Evolutionary conservation across 2,113 vertebrate species (phyloP), one percentile per base, ranked within the genome.

Genomic region (Erythrolamprus reginae): DNA sequence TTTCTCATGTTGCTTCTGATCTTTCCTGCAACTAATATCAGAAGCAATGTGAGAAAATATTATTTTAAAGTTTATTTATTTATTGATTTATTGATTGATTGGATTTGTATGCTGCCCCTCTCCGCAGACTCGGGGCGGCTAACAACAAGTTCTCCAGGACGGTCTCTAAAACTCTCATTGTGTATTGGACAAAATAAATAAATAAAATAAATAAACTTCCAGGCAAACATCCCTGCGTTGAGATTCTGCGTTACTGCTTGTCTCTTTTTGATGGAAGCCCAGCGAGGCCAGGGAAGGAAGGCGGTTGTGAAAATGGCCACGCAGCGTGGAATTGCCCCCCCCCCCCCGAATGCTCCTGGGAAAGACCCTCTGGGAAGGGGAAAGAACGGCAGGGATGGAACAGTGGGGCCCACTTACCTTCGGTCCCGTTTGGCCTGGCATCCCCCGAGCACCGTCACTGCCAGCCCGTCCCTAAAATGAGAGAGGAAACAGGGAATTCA

Each of bases 381-480:
- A 84, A 84, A 28, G 82, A 2, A 1, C 3, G 1, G 23, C 48
- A 7, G 0, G 83, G 52, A 33, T 45, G 45, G 45, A 2, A 2
- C 45, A 1, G 24, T 26, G 2, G 4, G 5, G 8, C 24, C 5
- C 12, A 19, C 0, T 6, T 97, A 99, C 99, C 98, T 99, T 99
- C n/a, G 98, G 90, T 93, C 99, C 99, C 0, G 99, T 97, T 93
- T 99, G 98, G 82, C 99, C 99, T 0, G 99, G 99, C 98, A 99
- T 99, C 1, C 99, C 99, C 92, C 99, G 96, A 15, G 99, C 98
- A 23, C 99, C 99, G 0, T 99, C 99, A 0, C 98, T 95, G 92
- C 99, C 99, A 42, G 99, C 95, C 50, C 99, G 98, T 53, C 99
- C 99, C 99, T 99, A 94, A 65, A 95, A 94, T 12, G 87, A 42